Evolutionary conservation across 2,797 vertebrate species (phyloP).

Genomic region (Peromyscus melanophrys): DNA sequence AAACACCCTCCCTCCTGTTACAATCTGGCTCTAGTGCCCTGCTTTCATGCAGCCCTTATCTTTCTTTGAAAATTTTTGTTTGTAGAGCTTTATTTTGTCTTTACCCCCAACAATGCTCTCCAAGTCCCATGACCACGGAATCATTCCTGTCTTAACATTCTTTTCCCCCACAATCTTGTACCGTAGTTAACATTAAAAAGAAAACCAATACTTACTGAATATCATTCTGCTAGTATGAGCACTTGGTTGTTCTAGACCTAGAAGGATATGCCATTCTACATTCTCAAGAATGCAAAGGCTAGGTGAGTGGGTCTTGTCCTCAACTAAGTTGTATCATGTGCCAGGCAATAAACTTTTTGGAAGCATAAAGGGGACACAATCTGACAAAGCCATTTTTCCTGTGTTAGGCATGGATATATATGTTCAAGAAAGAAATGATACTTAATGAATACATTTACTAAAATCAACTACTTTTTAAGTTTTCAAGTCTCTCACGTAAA

Average conservation of each 20-base stretch:
- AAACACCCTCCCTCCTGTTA: conserved; percentile 14
- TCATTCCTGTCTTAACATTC: conserved; percentile 15
- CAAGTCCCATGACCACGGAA: neutral
- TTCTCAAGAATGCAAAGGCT: neutral
- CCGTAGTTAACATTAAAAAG: neutral
- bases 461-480: conserved; percentile 23
- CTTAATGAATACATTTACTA: conserved; percentile 52
- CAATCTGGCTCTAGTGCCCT: neutral
- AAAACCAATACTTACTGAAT: conserved; percentile 49
- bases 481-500: conserved; percentile 16
- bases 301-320: neutral
- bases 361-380: conserved; percentile 17
- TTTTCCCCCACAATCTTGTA: conserved; percentile 27
- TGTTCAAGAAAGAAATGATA: conserved; percentile 53
- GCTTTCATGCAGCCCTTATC: neutral
- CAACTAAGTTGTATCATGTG: neutral
- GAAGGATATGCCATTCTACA: conserved; percentile 34
- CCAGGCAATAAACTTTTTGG: conserved; percentile 43
- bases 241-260: conserved; percentile 29
- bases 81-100: neutral
- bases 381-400: conserved; percentile 47
- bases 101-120: neutral
- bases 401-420: conserved; percentile 10
- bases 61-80: conserved; percentile 22
- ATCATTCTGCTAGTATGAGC: conserved; percentile 15